Base-by-base conservation (phyloP, 2,888 invertebrate genomes). In the Ecliptopera silaceata region DNA sequence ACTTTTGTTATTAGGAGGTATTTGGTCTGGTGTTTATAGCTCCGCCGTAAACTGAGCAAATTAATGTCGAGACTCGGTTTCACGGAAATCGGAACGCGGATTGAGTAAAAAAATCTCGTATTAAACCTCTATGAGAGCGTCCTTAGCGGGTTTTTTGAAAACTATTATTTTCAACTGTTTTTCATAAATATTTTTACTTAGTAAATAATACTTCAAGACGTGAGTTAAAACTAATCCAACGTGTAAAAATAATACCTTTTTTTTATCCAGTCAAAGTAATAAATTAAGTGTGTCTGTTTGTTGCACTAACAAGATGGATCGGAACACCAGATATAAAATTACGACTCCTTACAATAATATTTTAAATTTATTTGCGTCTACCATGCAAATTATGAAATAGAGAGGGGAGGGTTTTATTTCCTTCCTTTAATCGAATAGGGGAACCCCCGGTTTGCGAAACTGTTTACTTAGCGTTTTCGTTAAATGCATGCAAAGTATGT, bases 351-450 rank as follows among this genome's bases (percentile, higher is more conserved):
- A 56, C 55, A 66, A 84, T 81, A 84, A 88, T 88, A 88, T 88
- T 89, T 87, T 82, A 88, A 88, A 88, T 87, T 88, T 89, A 88
- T 88, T 88, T 89, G 83, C 86, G 81, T 86, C 84, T 84, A 79
- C 86, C 77, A 89, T 89, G 89, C 88, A 89, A 89, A 89, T 89
- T 88, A 86, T 88, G 88, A 85, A 86, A 88, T 86, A 86, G 86
- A 88, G 86, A 80, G 79, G 76, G 84, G 84, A 76, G 84, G 84
- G 36, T 36, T 79, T 80, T 79, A 78, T 80, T 84, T 80, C 74
- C 75, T 75, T 77, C 75, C 71, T 78, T 77, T 84, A 85, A 87
- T 87, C 86, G 86, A 84, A 85, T 84, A 74, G 86, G 88, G 88
- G 81, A 80, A 70, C 77, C 66, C 64, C 68, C 61, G 12, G 22